Conservation (phyloP, 2,797 vertebrate species). For the Lepilemur septentrionalis region DNA sequence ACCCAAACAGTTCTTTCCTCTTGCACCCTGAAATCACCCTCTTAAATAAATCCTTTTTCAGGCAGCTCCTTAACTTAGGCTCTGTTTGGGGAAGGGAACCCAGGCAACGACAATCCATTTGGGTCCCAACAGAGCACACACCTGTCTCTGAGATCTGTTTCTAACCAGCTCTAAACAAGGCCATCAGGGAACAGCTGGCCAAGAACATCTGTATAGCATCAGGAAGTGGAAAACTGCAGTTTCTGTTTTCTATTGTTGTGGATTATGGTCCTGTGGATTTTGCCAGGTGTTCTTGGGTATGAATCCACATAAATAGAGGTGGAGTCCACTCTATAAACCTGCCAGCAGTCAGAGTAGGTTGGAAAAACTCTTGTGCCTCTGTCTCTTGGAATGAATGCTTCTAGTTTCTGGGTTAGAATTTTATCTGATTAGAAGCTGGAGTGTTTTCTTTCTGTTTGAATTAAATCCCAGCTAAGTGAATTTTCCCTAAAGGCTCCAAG, state of each 20-base stretch:
- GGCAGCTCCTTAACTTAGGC: not conserved
- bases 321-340: not conserved
- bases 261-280: not conserved
- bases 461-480: slow-evolving; percentile 49
- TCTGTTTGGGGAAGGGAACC: not conserved
- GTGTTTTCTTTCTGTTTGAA: slow-evolving; percentile 16
- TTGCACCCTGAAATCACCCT: not conserved
- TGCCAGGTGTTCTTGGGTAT: not conserved
- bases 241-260: not conserved
- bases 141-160: not conserved
- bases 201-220: not conserved
- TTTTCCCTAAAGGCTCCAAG: slow-evolving; percentile 22
- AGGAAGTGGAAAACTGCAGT: not conserved
- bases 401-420: slow-evolving; percentile 39
- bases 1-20: not conserved
- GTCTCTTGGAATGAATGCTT: slow-evolving; percentile 22
- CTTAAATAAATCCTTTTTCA: not conserved
- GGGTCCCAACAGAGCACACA: not conserved
- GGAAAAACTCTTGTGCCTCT: not conserved
- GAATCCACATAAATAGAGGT: not conserved
- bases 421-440: slow-evolving; percentile 11
- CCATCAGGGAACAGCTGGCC: not conserved
- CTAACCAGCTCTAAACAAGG: not conserved
- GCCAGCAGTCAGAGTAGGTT: not conserved
- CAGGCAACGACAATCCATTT: not conserved